phyloP scores from a whole-genome alignment of 2,888 invertebrate species.

The Scaptodrosophila latifasciaeformis region DNA sequence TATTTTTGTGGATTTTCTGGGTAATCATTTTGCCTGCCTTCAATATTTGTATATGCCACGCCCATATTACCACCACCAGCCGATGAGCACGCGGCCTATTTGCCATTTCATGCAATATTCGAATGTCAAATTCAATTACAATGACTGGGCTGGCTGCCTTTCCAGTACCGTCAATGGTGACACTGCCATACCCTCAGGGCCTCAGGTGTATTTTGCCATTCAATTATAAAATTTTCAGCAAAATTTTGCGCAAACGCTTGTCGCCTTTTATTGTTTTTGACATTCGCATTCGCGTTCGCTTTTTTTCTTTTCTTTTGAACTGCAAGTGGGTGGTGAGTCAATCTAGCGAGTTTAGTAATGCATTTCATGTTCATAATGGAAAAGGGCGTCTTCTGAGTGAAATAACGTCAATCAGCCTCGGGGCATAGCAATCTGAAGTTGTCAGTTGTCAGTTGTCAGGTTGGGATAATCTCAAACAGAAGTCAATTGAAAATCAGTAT shows the following conservation, averaged over 20 bases:
- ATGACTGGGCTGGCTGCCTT: constrained; percentile 8
- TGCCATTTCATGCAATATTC: constrained; percentile 32
- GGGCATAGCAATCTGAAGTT: no score
- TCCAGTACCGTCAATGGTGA: constrained; percentile 1
- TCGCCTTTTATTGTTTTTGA: constrained; percentile 58
- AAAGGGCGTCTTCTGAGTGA: no score
- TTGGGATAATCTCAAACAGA: no score
- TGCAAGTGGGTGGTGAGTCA: constrained; percentile 29
- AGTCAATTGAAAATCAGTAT: no score
- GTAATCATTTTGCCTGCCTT: not conserved
- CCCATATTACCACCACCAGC: constrained; percentile 14
- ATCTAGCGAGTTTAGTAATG: constrained; percentile 1
- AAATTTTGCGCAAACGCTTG: constrained; percentile 19
- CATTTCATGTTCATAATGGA: not conserved
- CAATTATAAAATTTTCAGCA: constrained; percentile 71
- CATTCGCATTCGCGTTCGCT: constrained; percentile 30
- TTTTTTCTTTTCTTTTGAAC: no score
- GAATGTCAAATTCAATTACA: constrained; percentile 55
- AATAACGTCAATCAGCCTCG: no score
- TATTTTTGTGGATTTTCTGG: not conserved
- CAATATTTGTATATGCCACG: constrained; percentile 19
- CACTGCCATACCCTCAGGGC: constrained; percentile 31
- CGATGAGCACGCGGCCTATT: constrained; percentile 16
- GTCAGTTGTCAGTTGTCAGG: no score
- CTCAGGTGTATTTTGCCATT: constrained; percentile 68